Conservation (phyloP, 2,888 invertebrate genomes). For the Yponomeuta plumbellus region DNA sequence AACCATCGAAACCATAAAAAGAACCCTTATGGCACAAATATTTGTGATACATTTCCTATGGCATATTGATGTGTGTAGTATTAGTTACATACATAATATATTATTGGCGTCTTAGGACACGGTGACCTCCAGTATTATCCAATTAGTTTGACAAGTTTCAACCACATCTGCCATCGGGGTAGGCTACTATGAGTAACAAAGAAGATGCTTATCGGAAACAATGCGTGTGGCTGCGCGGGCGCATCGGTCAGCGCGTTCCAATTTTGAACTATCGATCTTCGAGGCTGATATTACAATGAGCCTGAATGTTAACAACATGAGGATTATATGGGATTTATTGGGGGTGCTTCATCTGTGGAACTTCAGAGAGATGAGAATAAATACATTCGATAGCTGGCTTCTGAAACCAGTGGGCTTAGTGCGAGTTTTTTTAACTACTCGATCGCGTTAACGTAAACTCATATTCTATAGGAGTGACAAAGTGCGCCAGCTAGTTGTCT, state of each 20-base stretch:
- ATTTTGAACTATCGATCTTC: slow-evolving; percentile 45
- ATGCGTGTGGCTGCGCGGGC: slow-evolving; percentile 59
- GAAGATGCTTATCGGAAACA: slow-evolving; percentile 63
- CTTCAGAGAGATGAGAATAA: too few relatives aligned
- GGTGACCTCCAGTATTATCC: neutral
- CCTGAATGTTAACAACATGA: neutral
- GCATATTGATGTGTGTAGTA: neutral
- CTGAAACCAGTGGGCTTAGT: too few relatives aligned
- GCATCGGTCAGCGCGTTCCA: slow-evolving; percentile 35
- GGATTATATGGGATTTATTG: slow-evolving; percentile 27
- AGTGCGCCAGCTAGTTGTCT: too few relatives aligned
- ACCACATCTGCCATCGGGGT: neutral
- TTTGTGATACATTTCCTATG: neutral
- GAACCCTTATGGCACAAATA: neutral
- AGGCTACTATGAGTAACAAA: slow-evolving; percentile 33
- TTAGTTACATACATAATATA: neutral
- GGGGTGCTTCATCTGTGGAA: too few relatives aligned
- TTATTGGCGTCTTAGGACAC: neutral
- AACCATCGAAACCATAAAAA: neutral
- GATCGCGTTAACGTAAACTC: too few relatives aligned
- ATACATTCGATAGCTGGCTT: too few relatives aligned
- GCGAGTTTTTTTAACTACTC: too few relatives aligned
- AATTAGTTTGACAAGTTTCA: neutral
- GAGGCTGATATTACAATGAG: slow-evolving; percentile 34
- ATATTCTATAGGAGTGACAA: too few relatives aligned